Evolutionary conservation across 2,113 vertebrate species (phyloP).

Genomic region (Passer domesticus): DNA sequence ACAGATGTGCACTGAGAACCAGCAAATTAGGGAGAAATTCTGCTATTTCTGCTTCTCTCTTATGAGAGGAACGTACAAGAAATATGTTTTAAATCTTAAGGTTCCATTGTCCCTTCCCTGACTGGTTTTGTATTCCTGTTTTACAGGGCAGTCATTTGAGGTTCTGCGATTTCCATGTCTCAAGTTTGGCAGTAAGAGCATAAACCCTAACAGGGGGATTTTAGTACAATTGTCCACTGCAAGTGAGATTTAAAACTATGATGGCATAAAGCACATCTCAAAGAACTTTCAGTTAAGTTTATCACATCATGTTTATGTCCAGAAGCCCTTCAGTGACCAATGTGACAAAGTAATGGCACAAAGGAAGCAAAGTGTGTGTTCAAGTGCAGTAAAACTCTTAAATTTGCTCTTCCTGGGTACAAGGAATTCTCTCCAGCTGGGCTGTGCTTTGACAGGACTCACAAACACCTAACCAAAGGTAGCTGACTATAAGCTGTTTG

Average conservation of each 20-base stretch:
- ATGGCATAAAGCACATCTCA: background rate
- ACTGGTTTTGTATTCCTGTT: background rate
- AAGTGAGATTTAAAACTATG: background rate
- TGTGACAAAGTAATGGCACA: background rate
- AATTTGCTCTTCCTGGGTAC: background rate
- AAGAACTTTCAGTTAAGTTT: background rate
- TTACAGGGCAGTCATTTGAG: background rate
- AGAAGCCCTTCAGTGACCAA: background rate
- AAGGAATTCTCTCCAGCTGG: background rate
- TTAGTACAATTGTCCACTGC: background rate
- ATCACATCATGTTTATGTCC: background rate
- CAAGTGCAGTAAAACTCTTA: background rate
- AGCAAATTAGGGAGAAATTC: background rate
- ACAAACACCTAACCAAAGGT: background rate
- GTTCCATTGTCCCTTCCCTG: background rate
- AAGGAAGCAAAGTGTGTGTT: background rate
- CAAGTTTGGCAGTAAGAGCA: background rate
- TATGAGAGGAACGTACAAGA: background rate
- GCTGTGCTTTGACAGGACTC: background rate
- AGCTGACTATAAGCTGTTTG: background rate
- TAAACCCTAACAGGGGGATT: background rate
- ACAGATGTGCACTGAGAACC: background rate
- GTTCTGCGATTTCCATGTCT: background rate
- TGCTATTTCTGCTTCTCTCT: background rate
- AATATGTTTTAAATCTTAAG: background rate